Evolutionary conservation across 2,797 vertebrate species (phyloP), one percentile per base, ranked within the genome.

Genomic region (Masticophis lateralis): DNA sequence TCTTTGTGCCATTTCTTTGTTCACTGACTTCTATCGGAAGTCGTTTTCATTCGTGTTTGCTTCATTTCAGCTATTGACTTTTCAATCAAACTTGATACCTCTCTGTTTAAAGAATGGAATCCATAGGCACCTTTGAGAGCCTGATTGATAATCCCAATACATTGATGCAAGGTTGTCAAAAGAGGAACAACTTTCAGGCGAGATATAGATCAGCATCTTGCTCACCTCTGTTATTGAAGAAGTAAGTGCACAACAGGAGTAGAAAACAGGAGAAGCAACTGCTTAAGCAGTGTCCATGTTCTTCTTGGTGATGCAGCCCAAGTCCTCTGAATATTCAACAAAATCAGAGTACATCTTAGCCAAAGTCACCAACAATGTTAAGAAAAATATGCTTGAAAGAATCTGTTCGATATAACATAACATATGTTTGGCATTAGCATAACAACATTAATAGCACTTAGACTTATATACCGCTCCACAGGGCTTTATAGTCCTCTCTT

Each of bases 21-120:
- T 93, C 74, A 37, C 60, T 92, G 53, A 43, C 32, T 55, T 60
- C 55, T 69, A 92, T 61, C 86, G 90, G 86, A 88, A 92, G 63
- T 57, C 83, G 57, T 86, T 56, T 79, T 92, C 91, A 90, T 92
- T 86, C 83, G 53, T 8, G 88, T 87, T 47, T 32, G n/a, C 55
- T 94, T 74, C 91, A 87, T 92, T 86, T 74, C 66, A 89, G 51
- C 43, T 94, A 92, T 61, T 87, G 91, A 93, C 53, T 92, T 93
- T 59, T 66, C 87, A 66, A 66, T 92, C 89, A 89, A 47, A 47
- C 66, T n/a, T 63, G 88, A 57, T 60, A 2, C 60, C 88, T 86
- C 83, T 86, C 87, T 89, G 69, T 93, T 28, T 56, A 27, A 60
- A 92, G 88, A 47, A 74, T 83, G 37, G 32, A 92, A 69, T 91